Percentiles rank a stretch among this genome's conserved stretches.
Conservation (phyloP, 1,140 invertebrate species). For the Drosophila tropicalis region DNA sequence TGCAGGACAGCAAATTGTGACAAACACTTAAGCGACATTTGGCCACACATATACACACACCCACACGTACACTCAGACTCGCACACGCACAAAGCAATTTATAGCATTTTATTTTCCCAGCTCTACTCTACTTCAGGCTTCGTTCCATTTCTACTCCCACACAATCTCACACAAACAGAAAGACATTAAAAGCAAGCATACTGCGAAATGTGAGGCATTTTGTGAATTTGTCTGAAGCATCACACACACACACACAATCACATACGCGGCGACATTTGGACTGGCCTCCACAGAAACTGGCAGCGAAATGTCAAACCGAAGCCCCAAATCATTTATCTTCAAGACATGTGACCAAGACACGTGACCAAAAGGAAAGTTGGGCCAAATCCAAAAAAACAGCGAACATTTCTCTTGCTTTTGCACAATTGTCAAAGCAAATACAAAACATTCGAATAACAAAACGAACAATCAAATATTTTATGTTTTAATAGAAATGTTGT, state of each 20-base stretch:
- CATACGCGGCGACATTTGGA: constrained; percentile 29
- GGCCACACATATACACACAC: constrained; percentile 31
- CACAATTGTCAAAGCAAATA: not conserved
- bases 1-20: constrained; percentile 55
- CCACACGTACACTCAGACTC: constrained; percentile 11
- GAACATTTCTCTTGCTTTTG: no score
- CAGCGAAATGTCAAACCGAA: constrained; percentile 22
- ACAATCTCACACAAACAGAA: constrained; percentile 22
- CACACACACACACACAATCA: not conserved
- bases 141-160: constrained; percentile 13
- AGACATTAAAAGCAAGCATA: constrained; percentile 30
- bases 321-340: constrained; percentile 41
- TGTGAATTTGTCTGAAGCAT: constrained; percentile 19
- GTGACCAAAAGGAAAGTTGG: constrained; percentile 13
- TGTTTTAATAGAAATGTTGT: not conserved
- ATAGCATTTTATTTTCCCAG: constrained; percentile 35
- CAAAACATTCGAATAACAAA: not conserved
- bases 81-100: constrained; percentile 37
- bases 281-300: constrained; percentile 31
- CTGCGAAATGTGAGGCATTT: constrained; percentile 32
- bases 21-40: constrained; percentile 64
- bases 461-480: not conserved
- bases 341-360: constrained; percentile 11
- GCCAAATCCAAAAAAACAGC: not conserved
- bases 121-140: not conserved